Conservation (phyloP, 2,113 vertebrate species). For the Collichthys lucidus region DNA sequence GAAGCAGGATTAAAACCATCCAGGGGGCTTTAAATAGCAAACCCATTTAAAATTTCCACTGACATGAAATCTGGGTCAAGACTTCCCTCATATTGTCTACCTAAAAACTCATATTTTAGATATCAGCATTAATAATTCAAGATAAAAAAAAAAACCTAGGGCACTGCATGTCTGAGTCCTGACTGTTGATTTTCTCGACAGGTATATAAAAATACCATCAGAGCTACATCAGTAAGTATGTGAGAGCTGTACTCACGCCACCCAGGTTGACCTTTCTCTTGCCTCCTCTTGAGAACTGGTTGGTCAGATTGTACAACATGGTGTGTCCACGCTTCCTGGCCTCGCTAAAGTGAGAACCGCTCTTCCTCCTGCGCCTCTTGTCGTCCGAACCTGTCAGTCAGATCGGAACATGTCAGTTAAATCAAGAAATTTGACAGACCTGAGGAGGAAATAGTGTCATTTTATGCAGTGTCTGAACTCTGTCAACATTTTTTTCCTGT, state of each 20-base stretch:
- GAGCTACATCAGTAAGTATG: background rate
- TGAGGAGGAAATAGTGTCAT: background rate
- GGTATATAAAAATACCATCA: background rate
- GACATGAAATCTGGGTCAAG: slow-evolving; percentile 50
- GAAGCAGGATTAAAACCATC: slow-evolving; percentile 27
- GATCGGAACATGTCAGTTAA: background rate
- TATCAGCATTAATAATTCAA: slow-evolving; percentile 41
- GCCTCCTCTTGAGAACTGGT: slow-evolving; percentile 86
- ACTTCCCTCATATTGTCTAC: slow-evolving; percentile 29
- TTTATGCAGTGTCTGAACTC: background rate
- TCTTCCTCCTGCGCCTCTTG: slow-evolving; percentile 85
- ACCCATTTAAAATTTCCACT: slow-evolving; percentile 29
- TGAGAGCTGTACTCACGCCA: slow-evolving; percentile 83
- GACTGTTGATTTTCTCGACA: background rate
- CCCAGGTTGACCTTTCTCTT: slow-evolving; percentile 86
- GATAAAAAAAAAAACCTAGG: slow-evolving; percentile 29
- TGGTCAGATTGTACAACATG: slow-evolving; percentile 88
- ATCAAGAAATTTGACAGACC: background rate
- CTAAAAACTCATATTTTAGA: slow-evolving; percentile 44
- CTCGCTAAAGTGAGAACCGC: slow-evolving; percentile 85
- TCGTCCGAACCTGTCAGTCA: slow-evolving; percentile 76
- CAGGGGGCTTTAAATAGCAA: slow-evolving; percentile 42
- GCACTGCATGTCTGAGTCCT: slow-evolving; percentile 19
- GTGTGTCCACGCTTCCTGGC: slow-evolving; percentile 87
- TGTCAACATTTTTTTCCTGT: background rate